Percentiles rank a stretch among this genome's conserved stretches.
Conservation (phyloP, 2,888 invertebrate genomes). For the Philhelius pedissequus region DNA sequence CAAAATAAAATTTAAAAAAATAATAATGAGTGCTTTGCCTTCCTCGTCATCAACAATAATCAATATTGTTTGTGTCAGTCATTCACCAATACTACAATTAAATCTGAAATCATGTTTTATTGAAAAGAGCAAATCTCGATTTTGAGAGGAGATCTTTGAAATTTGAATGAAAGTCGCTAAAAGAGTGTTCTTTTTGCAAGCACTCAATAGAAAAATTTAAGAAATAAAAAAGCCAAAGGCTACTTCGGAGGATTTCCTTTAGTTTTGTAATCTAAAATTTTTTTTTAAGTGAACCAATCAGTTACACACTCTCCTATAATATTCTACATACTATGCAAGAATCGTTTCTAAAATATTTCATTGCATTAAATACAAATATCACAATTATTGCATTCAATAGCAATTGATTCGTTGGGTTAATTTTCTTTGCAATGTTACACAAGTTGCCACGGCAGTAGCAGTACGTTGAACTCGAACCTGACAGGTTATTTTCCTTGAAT, state of each 20-base stretch:
- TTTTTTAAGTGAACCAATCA: neutral
- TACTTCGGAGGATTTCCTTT: neutral
- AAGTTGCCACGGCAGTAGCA: slow-evolving; percentile 88
- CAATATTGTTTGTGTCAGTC: no score
- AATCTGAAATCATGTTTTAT: no score
- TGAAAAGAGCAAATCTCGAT: no score
- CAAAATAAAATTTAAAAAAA: no score
- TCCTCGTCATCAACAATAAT: no score
- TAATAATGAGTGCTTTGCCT: no score
- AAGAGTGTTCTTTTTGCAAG: no score
- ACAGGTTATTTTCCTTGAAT: slow-evolving; percentile 82
- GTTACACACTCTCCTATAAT: neutral
- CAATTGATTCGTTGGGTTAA: slow-evolving; percentile 79
- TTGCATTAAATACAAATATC: slow-evolving; percentile 82
- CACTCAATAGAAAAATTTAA: no score
- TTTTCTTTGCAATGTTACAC: slow-evolving; percentile 83
- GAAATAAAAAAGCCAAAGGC: neutral
- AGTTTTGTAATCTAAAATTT: neutral
- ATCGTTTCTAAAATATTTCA: slow-evolving; percentile 78
- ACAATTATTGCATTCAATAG: slow-evolving; percentile 82
- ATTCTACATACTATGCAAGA: slow-evolving; percentile 43
- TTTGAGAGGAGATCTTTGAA: no score
- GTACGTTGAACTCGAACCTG: slow-evolving; percentile 78
- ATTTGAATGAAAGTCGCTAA: no score
- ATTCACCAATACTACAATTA: no score